phyloP scores from a whole-genome alignment of 2,797 vertebrate genomes.

The Brachyalestes nurse region DNA sequence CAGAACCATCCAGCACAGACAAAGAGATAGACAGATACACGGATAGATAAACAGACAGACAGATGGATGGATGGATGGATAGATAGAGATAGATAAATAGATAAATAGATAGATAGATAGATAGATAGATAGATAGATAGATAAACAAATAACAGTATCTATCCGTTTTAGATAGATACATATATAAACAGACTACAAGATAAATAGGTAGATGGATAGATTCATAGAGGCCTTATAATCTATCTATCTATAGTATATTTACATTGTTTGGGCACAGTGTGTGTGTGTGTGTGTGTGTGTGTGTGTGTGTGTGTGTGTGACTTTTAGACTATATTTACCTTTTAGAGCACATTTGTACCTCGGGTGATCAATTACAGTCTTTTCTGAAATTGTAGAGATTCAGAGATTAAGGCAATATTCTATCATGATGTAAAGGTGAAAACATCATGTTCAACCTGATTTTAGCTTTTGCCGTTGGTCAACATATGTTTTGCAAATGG shows the following conservation, averaged over 20 bases:
- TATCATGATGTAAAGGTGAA: neutral
- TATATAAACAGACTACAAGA: too few species aligned
- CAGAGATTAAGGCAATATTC: too few species aligned
- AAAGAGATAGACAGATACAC: neutral
- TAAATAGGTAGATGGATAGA: too few species aligned
- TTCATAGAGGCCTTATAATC: neutral
- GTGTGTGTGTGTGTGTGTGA: too few species aligned
- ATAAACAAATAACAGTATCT: neutral
- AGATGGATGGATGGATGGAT: neutral
- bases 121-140: neutral
- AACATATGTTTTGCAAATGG: constrained; percentile 8
- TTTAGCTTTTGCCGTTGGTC: neutral
- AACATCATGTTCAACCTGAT: neutral
- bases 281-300: too few species aligned
- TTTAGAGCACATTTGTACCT: too few species aligned
- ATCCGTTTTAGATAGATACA: too few species aligned
- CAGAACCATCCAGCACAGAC: neutral
- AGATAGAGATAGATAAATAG: neutral
- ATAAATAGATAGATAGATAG: neutral
- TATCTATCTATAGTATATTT: too few species aligned
- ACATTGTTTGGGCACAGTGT: too few species aligned
- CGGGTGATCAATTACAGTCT: too few species aligned
- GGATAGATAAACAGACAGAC: neutral
- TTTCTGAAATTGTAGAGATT: too few species aligned
- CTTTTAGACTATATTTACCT: too few species aligned